Evolutionary conservation across 1,140 invertebrate genomes (phyloP).

Genomic region (Drosophila novamexicana): DNA sequence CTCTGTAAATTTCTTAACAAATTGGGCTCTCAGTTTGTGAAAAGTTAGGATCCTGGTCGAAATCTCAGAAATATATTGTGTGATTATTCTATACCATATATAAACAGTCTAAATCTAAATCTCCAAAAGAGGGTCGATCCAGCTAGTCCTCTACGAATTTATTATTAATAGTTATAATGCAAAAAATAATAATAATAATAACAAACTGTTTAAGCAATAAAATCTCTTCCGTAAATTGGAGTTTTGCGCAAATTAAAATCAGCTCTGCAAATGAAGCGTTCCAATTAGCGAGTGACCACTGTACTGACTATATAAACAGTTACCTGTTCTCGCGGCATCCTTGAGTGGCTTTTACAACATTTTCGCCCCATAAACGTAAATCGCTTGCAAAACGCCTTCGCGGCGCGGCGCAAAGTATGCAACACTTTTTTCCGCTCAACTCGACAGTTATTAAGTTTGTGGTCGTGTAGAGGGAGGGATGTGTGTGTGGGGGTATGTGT

Average conservation of each 20-base stretch:
- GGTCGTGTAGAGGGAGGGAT: neutral
- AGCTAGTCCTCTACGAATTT: too few relatives aligned
- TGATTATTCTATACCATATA: too few relatives aligned
- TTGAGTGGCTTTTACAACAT: constrained; percentile 14
- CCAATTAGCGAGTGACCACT: neutral
- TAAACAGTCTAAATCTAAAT: too few relatives aligned
- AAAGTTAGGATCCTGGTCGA: too few relatives aligned
- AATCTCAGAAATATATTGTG: too few relatives aligned
- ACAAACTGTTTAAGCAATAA: neutral
- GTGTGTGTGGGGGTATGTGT: neutral
- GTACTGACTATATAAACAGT: neutral
- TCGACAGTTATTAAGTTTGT: constrained; percentile 55
- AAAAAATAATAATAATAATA: neutral
- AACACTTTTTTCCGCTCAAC: constrained; percentile 53
- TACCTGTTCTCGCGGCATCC: neutral
- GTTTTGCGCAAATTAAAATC: neutral
- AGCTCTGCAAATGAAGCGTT: neutral
- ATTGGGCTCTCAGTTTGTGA: too few relatives aligned
- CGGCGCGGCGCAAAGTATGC: constrained; percentile 60
- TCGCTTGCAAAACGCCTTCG: constrained; percentile 50
- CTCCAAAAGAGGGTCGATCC: too few relatives aligned
- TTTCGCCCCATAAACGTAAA: constrained; percentile 66
- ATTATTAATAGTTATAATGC: too few relatives aligned
- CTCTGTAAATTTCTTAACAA: too few relatives aligned
- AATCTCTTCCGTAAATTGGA: too few relatives aligned